These are phyloP conservation scores for Chelon labrosus DNA, from an alignment of 2,797 vertebrate genomes.

Conservation along the genomic window DNA sequence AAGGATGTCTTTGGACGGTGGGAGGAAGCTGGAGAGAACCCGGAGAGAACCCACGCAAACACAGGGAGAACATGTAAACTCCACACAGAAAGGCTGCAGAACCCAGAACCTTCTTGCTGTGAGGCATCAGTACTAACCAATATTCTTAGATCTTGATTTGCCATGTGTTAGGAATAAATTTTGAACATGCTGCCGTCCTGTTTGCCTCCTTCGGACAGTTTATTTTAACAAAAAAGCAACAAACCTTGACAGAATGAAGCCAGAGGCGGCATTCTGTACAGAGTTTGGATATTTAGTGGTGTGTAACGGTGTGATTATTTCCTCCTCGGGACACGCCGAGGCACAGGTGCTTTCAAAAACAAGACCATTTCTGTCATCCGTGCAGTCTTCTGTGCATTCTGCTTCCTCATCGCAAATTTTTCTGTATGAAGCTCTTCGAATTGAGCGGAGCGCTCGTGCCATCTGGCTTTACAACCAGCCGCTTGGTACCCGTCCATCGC, in stretches of 20 bases:
- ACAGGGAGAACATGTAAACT: too few species aligned
- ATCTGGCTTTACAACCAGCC: slow-evolving; percentile 19
- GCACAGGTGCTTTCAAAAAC: slow-evolving; percentile 24
- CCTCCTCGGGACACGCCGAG: slow-evolving; percentile 18
- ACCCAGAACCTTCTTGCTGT: not conserved
- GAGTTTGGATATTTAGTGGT: slow-evolving; percentile 1
- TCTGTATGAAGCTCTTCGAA: slow-evolving; percentile 25
- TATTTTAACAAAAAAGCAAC: too few species aligned
- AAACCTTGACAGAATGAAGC: too few species aligned
- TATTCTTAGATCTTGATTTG: slow-evolving; percentile 20
- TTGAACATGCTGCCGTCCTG: too few species aligned
- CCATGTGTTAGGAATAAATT: too few species aligned
- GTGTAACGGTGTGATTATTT: slow-evolving; percentile 40
- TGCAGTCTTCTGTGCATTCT: slow-evolving; percentile 5
- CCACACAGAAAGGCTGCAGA: too few species aligned
- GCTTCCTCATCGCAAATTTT: slow-evolving; percentile 37
- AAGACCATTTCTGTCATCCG: slow-evolving; percentile 13
- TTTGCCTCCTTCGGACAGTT: too few species aligned
- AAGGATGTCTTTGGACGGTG: too few species aligned
- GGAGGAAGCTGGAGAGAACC: too few species aligned
- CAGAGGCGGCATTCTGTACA: too few species aligned
- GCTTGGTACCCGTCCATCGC: slow-evolving; percentile 23
- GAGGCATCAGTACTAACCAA: not conserved
- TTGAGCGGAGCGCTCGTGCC: slow-evolving; percentile 4
- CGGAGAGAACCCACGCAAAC: too few species aligned